Base-by-base conservation (phyloP, 1,140 invertebrate genomes). In the Episyrphus balteatus region DNA sequence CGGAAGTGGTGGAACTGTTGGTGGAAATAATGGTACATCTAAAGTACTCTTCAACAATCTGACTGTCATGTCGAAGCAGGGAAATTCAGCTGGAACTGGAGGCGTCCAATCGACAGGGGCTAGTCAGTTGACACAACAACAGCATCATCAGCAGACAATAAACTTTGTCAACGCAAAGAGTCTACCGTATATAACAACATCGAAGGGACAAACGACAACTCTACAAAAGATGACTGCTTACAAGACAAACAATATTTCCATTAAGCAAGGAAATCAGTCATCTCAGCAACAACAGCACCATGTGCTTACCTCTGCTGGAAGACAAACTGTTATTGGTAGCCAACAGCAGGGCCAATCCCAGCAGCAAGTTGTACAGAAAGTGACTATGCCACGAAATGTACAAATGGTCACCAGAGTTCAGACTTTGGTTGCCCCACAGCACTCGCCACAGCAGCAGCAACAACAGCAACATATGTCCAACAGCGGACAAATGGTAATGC, bases 31-130 rank as follows among this genome's bases (percentile, higher is more conserved):
- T 52, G 9, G 49, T 54, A 17, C 46, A 58, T 62, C 61, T 0
- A 62, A 64, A 52, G 50, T 64, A 21, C 26, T 67, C 42, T 54
- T 67, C 10, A 60, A 64, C 43, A 67, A 67, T 58, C 55, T 67
- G 43, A 66, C 64, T 19, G 59, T 67, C 18, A 49, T 67, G 19
- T 62, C 64, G 11, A 67, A 67, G 21, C 61, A 55, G 44, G 51
- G 54, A n/a, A 52, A 55, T 12, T 32, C 19, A 44, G 36, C 36
- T 50, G 36, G 26, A 9, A 44, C n/a, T 30, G 21, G 34, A 26
- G 21, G 21, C 3, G 21, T n/a, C 36, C 36, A 37, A 37, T 5
- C 21, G 21, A 26, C 21, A 26, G 21, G 3, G 21, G 8, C 21
- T 26, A 26, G 21, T 26, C 21, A 26, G 21, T 26, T 42, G n/a